Evolutionary conservation across 2,888 invertebrate species (phyloP).

Genomic region (Pemphredon lugubris): DNA sequence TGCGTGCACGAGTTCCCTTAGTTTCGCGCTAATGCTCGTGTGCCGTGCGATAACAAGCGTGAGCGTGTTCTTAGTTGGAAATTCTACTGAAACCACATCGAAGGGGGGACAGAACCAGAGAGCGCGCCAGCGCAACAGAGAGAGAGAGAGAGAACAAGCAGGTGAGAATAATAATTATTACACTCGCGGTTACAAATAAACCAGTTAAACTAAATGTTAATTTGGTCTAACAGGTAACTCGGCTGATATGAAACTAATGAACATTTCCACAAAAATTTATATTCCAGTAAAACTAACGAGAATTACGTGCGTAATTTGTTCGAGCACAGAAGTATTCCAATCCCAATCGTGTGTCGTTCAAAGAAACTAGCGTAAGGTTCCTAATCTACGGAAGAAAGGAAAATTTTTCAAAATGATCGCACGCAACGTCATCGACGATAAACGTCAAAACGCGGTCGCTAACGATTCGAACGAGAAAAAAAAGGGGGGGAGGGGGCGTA

Average conservation of each 20-base stretch:
- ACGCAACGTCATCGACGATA: conserved; percentile 1
- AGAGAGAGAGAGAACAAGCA: background rate
- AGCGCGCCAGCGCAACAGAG: background rate
- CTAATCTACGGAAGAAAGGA: background rate
- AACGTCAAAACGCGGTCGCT: conserved; percentile 8
- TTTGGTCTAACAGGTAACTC: conserved; percentile 3
- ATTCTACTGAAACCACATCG: conserved; percentile 48
- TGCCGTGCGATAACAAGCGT: conserved; percentile 53
- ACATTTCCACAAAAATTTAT: too few relatives aligned
- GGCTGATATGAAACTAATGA: too few relatives aligned
- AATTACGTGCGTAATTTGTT: too few relatives aligned
- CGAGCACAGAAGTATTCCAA: too few relatives aligned
- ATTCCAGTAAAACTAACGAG: too few relatives aligned
- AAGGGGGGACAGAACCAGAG: conserved; percentile 25
- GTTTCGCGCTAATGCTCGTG: conserved; percentile 50
- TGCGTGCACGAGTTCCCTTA: conserved; percentile 52
- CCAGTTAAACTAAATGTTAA: conserved; percentile 5
- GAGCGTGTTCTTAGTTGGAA: conserved; percentile 53
- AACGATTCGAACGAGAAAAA: too few relatives aligned
- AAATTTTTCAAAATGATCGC: conserved; percentile 19
- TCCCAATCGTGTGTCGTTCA: background rate
- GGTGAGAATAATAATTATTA: conserved; percentile 22
- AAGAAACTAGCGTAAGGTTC: background rate
- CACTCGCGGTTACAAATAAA: background rate
- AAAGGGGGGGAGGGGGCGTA: background rate